These are phyloP conservation scores for Dermochelys coriacea DNA, from an alignment of 2,797 vertebrate species.

Conservation along the genomic window DNA sequence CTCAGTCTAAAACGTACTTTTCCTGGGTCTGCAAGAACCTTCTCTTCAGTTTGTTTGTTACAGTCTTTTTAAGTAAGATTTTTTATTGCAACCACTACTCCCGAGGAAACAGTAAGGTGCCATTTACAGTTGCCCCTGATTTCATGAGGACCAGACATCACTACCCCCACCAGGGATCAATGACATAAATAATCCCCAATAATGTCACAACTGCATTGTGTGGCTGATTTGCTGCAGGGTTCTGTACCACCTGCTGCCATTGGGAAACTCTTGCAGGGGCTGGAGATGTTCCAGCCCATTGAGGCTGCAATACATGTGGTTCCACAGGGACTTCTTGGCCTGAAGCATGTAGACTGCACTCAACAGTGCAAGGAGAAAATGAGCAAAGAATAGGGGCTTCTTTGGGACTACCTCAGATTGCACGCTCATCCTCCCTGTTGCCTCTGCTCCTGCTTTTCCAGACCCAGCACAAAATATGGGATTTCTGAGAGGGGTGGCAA, in stretches of 20 bases:
- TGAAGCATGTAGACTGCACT: background rate
- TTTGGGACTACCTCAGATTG: background rate
- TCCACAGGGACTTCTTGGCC: background rate
- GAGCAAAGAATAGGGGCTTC: background rate
- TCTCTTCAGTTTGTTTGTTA: conserved; percentile 32
- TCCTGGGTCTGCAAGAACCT: conserved; percentile 24
- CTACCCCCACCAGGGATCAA: background rate
- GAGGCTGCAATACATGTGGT: background rate
- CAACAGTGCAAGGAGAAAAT: background rate
- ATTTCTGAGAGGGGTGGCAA: background rate
- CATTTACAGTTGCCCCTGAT: conserved; percentile 27
- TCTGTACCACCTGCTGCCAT: background rate
- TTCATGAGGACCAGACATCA: background rate
- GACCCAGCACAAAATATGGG: background rate
- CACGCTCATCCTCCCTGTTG: background rate
- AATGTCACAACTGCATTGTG: background rate
- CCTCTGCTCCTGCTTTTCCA: background rate
- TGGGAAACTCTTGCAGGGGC: background rate
- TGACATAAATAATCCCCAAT: background rate
- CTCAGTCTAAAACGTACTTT: conserved; percentile 58
- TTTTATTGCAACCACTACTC: background rate
- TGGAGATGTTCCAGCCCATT: background rate
- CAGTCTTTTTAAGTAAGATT: conserved; percentile 40
- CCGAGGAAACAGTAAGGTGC: conserved; percentile 1
- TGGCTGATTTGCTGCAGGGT: background rate